phyloP scores from a whole-genome alignment of 1,140 invertebrate species.

The Monochamus saltuarius region DNA sequence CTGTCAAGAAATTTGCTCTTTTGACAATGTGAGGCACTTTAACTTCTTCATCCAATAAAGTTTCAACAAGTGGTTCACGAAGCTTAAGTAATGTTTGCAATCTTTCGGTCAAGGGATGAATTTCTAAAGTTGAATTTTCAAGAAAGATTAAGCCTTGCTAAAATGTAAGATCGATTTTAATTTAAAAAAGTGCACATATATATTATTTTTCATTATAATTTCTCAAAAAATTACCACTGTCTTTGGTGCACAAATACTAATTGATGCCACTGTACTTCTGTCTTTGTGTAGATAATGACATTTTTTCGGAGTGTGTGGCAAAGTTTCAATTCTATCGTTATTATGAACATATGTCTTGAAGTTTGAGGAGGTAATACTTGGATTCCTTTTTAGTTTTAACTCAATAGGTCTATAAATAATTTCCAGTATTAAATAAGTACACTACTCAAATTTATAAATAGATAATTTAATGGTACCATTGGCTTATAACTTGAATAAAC shows the following conservation, averaged over 20 bases:
- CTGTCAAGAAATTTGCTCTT: constrained; percentile 49
- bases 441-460: background rate
- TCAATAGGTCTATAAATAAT: constrained; percentile 47
- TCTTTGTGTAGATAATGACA: constrained; percentile 59
- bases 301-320: constrained; percentile 40
- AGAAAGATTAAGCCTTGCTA: constrained; percentile 65
- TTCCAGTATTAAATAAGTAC: background rate
- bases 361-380: constrained; percentile 51
- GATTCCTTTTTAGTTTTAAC: constrained; percentile 54
- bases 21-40: constrained; percentile 59
- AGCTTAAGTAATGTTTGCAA: constrained; percentile 44
- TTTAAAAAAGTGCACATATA: background rate
- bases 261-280: constrained; percentile 52
- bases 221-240: constrained; percentile 55
- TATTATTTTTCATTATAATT: too few species aligned
- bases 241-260: constrained; percentile 56
- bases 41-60: constrained; percentile 32
- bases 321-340: constrained; percentile 35
- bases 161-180: background rate
- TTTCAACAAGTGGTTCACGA: constrained; percentile 37
- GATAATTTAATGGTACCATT: background rate
- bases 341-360: constrained; percentile 55
- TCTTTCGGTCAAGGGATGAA: constrained; percentile 57
- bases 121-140: constrained; percentile 65
- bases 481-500: background rate